Evolutionary conservation across 2,113 vertebrate genomes (phyloP), one percentile per base, ranked within the genome.

Genomic region (Stictonetta naevosa): DNA sequence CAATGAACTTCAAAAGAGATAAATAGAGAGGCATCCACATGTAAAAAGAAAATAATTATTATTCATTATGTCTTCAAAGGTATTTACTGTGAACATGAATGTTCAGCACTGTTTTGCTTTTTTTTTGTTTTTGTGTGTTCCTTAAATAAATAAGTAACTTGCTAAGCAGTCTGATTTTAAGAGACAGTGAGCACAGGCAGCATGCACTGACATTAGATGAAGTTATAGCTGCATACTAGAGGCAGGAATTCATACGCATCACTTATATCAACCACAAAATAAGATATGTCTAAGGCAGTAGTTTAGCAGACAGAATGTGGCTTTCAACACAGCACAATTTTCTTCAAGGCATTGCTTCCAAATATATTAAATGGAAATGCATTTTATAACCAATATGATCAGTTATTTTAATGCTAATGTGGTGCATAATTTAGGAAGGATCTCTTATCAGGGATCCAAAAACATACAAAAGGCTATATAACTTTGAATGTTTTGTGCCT

Each of bases 81-180:
- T 36, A 55, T 78, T 86, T 92, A 44, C 21, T 83, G 13, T 63
- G 33, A 71, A 67, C 8, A 81, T 22, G 34, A 88, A 44, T 80
- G 38, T 55, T 85, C 63, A 80, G 6, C 18, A 28, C 15, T 74
- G 40, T 50, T 63, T 25, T 60, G 52, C 53, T 92, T 42, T 72
- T 92, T 92, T 20, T 88, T 68, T 86, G 19, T 38, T 38, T 38
- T 38, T 23, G 84, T n/a, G n/a, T n/a, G 46, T 63, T 84, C 38
- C 42, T 89, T 89, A 86, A 84, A 78, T 68, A 26, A 62, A n/a
- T 69, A 88, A 82, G 60, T 74, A 81, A 44, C 73, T 83, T 71
- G 14, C n/a, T 90, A 84, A 89, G 22, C 59, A 67, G n/a, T 89
- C 36, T 84, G 46, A 67, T 78, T 93, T 95, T 69, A 64, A 81